These are phyloP conservation scores for Phaenicophaeus curvirostris DNA, from an alignment of 2,797 vertebrate genomes.

Conservation along the genomic window DNA sequence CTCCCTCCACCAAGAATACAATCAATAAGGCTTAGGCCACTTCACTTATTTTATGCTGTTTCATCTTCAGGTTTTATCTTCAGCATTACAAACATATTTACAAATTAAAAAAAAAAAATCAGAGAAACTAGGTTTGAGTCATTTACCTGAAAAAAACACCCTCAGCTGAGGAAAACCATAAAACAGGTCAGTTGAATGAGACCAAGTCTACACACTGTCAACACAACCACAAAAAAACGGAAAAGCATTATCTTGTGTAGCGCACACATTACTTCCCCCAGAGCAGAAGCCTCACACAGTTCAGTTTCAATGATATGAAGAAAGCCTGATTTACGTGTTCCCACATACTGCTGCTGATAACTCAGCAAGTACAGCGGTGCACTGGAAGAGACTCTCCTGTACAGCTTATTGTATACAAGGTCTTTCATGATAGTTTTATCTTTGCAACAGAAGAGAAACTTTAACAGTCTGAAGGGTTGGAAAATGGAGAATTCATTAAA, in stretches of 20 bases:
- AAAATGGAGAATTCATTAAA: not conserved
- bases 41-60: not conserved
- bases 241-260: not conserved
- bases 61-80: not conserved
- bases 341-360: not conserved
- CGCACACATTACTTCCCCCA: rapidly evolving
- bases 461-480: not conserved
- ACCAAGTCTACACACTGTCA: not conserved
- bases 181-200: not conserved
- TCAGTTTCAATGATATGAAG: not conserved
- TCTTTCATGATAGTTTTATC: not conserved
- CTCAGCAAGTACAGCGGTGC: not conserved
- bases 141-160: rapidly evolving
- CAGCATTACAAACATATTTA: not conserved
- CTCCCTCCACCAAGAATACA: not conserved
- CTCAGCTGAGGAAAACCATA: not conserved
- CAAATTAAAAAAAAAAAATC: not conserved
- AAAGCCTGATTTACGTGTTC: not conserved
- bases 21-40: not conserved
- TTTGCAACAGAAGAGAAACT: not conserved
- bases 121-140: not conserved
- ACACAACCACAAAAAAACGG: not conserved
- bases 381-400: not conserved
- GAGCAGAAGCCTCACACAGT: not conserved
- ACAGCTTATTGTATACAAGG: not conserved